phyloP scores from a whole-genome alignment of 2,797 vertebrate species.

The Lophura swinhoii region DNA sequence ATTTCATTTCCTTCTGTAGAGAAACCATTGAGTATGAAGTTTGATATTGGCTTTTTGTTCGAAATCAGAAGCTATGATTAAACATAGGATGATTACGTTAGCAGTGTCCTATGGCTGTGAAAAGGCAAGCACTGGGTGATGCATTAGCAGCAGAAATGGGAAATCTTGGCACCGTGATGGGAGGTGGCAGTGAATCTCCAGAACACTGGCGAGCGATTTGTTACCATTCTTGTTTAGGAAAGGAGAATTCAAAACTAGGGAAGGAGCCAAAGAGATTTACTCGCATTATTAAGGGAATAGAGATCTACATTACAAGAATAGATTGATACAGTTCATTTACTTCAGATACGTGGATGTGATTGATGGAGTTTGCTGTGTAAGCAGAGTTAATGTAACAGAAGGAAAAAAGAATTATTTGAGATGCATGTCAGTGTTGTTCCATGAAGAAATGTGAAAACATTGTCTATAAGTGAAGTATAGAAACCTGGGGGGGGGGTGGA shows the following conservation, averaged over 20 bases:
- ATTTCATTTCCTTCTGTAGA: neutral
- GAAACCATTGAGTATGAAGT: neutral
- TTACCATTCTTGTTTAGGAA: neutral
- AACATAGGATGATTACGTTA: neutral
- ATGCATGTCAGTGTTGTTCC: neutral
- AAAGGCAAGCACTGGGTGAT: neutral
- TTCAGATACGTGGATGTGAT: neutral
- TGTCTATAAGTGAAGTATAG: neutral
- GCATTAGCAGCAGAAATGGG: neutral
- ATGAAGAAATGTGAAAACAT: neutral
- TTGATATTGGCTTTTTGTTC: neutral
- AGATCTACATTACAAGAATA: neutral
- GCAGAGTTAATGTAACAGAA: neutral
- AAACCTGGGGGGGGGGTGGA: neutral
- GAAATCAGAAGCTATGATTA: neutral
- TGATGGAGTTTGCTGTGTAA: neutral
- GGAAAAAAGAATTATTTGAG: neutral
- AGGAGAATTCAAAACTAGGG: neutral
- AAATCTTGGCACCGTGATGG: accelerated
- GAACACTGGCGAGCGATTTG: neutral
- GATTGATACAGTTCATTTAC: neutral
- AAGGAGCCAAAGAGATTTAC: neutral
- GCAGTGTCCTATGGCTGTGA: neutral
- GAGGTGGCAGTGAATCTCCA: neutral
- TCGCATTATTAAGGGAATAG: neutral